Conservation (phyloP, 2,888 invertebrate genomes). For the Tachina grossa region DNA sequence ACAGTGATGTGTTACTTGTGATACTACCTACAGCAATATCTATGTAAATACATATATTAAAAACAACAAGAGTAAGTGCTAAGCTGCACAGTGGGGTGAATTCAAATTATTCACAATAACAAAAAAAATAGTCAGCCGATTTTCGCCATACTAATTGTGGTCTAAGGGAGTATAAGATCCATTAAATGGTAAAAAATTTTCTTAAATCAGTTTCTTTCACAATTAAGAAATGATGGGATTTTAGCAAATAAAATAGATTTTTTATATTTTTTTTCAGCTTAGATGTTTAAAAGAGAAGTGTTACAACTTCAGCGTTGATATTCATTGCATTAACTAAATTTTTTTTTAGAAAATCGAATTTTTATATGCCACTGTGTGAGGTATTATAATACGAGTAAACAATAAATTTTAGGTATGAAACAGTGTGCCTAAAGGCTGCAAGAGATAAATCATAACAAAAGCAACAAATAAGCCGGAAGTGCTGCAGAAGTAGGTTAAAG, state of each 20-base stretch:
- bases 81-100: not conserved
- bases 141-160: too few relatives aligned
- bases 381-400: slow-evolving; percentile 4
- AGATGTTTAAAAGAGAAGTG: too few relatives aligned
- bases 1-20: slow-evolving; percentile 50
- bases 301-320: too few relatives aligned
- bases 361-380: not conserved
- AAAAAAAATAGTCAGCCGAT: too few relatives aligned
- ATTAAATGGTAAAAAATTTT: too few relatives aligned
- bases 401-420: not conserved
- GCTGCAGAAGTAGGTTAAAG: slow-evolving; percentile 16
- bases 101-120: too few relatives aligned
- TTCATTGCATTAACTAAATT: too few relatives aligned
- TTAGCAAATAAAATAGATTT: not conserved
- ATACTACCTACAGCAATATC: slow-evolving; percentile 44
- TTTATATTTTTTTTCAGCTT: not conserved
- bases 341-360: too few relatives aligned
- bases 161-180: too few relatives aligned
- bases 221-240: too few relatives aligned
- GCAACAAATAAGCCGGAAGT: slow-evolving; percentile 25
- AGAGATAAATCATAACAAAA: slow-evolving; percentile 33
- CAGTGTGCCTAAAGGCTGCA: not conserved
- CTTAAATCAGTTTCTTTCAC: too few relatives aligned
- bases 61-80: not conserved
- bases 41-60: not conserved